Conservation (phyloP, 1,140 invertebrate genomes). For the Diploscapter pachys region DNA sequence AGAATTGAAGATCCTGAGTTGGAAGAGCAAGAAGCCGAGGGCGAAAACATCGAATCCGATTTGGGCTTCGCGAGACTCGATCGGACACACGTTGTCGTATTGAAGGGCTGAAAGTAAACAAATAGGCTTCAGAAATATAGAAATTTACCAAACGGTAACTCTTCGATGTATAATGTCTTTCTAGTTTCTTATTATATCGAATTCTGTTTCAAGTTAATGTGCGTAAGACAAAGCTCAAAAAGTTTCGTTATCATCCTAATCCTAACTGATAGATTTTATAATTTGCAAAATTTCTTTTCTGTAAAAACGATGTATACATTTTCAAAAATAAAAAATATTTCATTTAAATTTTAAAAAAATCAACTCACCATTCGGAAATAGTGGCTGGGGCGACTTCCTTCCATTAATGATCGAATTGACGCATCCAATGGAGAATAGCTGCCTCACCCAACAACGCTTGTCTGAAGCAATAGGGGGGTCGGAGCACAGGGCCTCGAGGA, state of each 20-base stretch:
- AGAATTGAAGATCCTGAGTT: slow-evolving; percentile 51
- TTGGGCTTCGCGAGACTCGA: slow-evolving; percentile 39
- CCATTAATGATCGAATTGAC: slow-evolving; percentile 35
- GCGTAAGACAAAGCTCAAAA: too few relatives aligned
- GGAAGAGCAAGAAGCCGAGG: slow-evolving; percentile 52
- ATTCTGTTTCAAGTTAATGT: too few relatives aligned
- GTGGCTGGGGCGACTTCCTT: background rate
- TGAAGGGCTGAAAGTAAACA: background rate
- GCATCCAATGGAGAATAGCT: slow-evolving; percentile 52
- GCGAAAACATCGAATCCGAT: slow-evolving; percentile 55
- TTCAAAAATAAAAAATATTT: slow-evolving; percentile 11
- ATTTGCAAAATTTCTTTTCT: too few relatives aligned
- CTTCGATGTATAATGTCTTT: too few relatives aligned
- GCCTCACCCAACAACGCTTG: slow-evolving; percentile 32
- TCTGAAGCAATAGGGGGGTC: background rate
- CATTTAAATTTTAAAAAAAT: background rate
- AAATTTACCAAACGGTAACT: too few relatives aligned
- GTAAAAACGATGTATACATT: too few relatives aligned
- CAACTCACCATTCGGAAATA: slow-evolving; percentile 4
- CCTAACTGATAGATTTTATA: too few relatives aligned
- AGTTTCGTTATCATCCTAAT: too few relatives aligned
- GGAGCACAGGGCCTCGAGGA: slow-evolving; percentile 25
- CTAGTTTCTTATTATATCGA: too few relatives aligned
- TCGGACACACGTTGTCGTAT: slow-evolving; percentile 35
- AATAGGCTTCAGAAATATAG: too few relatives aligned